phyloP scores from a whole-genome alignment of 2,797 vertebrate genomes.

The Cetoscarus ocellatus region DNA sequence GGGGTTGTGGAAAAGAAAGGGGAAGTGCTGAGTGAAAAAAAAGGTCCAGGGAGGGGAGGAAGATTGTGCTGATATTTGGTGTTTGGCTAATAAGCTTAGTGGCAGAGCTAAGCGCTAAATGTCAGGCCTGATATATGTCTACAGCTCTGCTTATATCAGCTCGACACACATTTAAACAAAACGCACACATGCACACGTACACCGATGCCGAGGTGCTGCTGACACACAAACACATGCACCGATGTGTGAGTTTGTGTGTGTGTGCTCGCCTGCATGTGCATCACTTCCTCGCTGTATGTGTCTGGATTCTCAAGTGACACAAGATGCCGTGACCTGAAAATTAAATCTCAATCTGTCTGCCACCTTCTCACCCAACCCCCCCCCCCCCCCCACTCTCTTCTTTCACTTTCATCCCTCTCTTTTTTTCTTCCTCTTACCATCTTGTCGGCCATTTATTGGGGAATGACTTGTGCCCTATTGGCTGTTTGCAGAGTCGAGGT shows the following conservation, averaged over 20 bases:
- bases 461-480: slow-evolving; percentile 75
- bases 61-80: slow-evolving; percentile 83
- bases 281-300: slow-evolving; percentile 70
- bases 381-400: background rate
- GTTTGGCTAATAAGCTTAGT: slow-evolving; percentile 82
- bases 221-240: slow-evolving; percentile 27
- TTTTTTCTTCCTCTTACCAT: slow-evolving; percentile 18
- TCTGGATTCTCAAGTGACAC: slow-evolving; percentile 79
- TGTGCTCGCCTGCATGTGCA: slow-evolving; percentile 48
- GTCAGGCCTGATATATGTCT: slow-evolving; percentile 81
- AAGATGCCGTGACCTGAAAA: slow-evolving; percentile 82
- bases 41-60: slow-evolving; percentile 29
- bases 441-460: slow-evolving; percentile 68
- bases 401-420: background rate
- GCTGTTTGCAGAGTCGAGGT: slow-evolving; percentile 73
- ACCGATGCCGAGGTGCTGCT: slow-evolving; percentile 16
- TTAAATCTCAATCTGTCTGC: slow-evolving; percentile 81
- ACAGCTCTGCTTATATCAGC: slow-evolving; percentile 78
- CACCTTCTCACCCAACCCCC: slow-evolving; percentile 69
- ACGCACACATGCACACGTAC: slow-evolving; percentile 43
- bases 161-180: slow-evolving; percentile 60
- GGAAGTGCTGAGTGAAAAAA: slow-evolving; percentile 29
- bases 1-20: slow-evolving; percentile 11
- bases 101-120: slow-evolving; percentile 80
- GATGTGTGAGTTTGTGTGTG: slow-evolving; percentile 24